phyloP scores from a whole-genome alignment of 2,888 invertebrate genomes.

The Vannuccia rotundouncinata region DNA sequence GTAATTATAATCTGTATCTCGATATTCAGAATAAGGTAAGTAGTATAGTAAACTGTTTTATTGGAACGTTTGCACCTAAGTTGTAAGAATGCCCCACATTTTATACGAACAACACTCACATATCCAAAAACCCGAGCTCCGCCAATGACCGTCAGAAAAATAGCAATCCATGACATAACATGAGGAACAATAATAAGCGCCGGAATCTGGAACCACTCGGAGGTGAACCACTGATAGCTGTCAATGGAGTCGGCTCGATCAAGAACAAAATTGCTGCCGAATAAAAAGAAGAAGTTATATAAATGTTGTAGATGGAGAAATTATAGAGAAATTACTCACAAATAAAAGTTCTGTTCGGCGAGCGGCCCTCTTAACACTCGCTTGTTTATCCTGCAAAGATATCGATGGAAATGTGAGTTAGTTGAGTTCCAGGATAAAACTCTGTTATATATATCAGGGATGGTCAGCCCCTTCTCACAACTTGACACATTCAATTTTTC shows the following conservation, averaged over 20 bases:
- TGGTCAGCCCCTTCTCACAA: not conserved
- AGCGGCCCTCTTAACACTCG: not conserved
- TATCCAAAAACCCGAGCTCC: conserved; percentile 35
- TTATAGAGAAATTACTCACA: not conserved
- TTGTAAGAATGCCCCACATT: no score
- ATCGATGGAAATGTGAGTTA: no score
- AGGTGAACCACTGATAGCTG: not conserved
- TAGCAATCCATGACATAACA: conserved; percentile 36
- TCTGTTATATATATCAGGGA: not conserved
- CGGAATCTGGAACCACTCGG: conserved; percentile 27
- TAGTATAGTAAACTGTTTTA: no score
- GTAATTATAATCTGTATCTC: no score
- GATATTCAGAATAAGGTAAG: no score
- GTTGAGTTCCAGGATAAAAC: no score
- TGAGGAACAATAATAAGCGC: conserved; percentile 37
- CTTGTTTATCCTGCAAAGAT: conserved; percentile 9
- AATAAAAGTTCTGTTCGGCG: conserved; percentile 36
- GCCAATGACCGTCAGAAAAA: conserved; percentile 36
- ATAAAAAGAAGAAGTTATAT: not conserved
- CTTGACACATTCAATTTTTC: no score
- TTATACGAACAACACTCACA: no score
- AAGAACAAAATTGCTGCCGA: conserved; percentile 18
- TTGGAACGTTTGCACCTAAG: no score
- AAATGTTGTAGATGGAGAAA: not conserved
- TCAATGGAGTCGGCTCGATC: not conserved